Percentiles rank a stretch among this genome's conserved stretches.
Evolutionary conservation across 2,797 vertebrate genomes (phyloP).

Genomic region (Odontamblyopus lacepedii): DNA sequence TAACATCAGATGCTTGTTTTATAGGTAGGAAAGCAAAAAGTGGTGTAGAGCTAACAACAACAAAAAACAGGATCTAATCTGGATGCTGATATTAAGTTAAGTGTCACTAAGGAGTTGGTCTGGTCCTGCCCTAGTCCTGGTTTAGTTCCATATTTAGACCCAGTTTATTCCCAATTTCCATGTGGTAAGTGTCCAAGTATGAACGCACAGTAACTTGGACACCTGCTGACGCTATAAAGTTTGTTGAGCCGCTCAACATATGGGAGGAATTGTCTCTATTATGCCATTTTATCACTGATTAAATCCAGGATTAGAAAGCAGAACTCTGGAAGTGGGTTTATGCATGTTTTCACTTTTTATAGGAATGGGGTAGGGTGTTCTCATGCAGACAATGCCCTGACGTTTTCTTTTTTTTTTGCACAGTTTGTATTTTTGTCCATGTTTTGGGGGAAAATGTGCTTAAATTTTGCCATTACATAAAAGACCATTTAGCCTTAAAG

Average conservation of each 20-base stretch:
- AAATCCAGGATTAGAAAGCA: constrained; percentile 56
- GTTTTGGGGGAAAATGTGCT: background rate
- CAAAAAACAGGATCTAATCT: too few relatives aligned
- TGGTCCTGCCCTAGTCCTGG: too few relatives aligned
- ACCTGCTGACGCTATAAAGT: constrained; percentile 62
- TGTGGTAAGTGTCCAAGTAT: too few relatives aligned
- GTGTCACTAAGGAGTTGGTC: too few relatives aligned
- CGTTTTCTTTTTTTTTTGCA: background rate
- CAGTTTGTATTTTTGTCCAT: constrained; percentile 13
- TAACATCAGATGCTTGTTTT: too few relatives aligned
- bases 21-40: too few relatives aligned
- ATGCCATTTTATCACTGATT: constrained; percentile 66
- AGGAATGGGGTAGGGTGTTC: constrained; percentile 26
- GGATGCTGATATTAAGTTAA: background rate
- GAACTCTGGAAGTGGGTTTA: constrained; percentile 49
- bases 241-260: constrained; percentile 58
- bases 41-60: too few relatives aligned
- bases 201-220: constrained; percentile 27
- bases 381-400: constrained; percentile 23
- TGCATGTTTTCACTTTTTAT: constrained; percentile 34
- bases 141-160: too few relatives aligned
- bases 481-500: too few relatives aligned
- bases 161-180: too few relatives aligned
- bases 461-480: background rate
- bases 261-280: constrained; percentile 62